These are phyloP conservation scores for Pammene aurita DNA, from an alignment of 2,888 invertebrate species.

Conservation along the genomic window DNA sequence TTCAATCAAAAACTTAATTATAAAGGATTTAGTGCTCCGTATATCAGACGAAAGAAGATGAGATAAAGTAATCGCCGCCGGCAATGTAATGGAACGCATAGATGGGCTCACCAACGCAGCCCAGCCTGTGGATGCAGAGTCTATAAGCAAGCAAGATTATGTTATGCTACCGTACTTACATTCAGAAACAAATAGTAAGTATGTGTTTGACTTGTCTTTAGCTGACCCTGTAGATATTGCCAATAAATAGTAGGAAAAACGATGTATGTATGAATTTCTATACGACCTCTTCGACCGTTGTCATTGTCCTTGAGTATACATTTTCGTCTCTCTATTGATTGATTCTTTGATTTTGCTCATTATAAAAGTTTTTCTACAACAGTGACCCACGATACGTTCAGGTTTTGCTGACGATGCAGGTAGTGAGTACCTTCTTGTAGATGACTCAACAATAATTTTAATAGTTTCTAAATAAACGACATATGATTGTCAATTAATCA, in stretches of 20 bases:
- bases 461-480: conserved; percentile 11
- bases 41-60: conserved; percentile 44
- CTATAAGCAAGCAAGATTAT: neutral
- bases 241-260: no score
- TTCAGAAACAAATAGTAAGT: no score
- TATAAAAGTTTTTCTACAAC: no score
- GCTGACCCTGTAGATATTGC: no score
- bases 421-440: neutral
- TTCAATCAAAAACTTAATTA: conserved; percentile 77
- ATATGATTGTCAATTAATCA: conserved; percentile 35
- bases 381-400: no score
- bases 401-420: neutral
- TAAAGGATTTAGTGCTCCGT: conserved; percentile 63
- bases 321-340: no score
- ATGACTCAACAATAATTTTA: neutral
- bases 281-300: no score
- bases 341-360: no score
- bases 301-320: no score
- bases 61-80: conserved; percentile 19
- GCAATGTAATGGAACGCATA: conserved; percentile 17
- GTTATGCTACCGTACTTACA: no score
- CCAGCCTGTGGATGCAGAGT: neutral
- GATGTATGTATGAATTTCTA: no score
- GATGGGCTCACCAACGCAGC: neutral
- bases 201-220: no score